Percentiles rank a stretch among this genome's conserved stretches.
These are phyloP conservation scores for Elachura formosa DNA, from an alignment of 2,113 vertebrate species.

Conservation along the genomic window DNA sequence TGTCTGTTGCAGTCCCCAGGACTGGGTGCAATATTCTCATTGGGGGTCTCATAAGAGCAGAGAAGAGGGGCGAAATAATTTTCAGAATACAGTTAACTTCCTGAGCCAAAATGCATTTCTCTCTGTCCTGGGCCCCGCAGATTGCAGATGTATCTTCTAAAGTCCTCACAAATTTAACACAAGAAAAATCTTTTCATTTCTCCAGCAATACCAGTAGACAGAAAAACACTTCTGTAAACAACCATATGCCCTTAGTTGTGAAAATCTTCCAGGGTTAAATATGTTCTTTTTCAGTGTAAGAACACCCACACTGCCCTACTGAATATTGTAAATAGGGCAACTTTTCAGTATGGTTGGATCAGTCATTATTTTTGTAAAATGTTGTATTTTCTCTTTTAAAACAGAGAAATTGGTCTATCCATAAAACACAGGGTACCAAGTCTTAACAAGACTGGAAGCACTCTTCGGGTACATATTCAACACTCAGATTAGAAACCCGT, in stretches of 20 bases:
- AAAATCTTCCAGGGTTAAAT: neutral
- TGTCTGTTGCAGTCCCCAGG: neutral
- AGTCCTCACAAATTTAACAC: neutral
- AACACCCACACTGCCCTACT: fast-evolving
- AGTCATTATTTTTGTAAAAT: neutral
- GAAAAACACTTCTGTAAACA: neutral
- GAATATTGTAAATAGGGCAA: neutral
- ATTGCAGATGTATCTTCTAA: neutral
- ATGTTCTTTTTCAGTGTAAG: neutral
- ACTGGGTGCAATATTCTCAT: neutral
- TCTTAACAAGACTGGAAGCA: neutral
- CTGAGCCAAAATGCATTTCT: neutral
- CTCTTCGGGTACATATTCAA: neutral
- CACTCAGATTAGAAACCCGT: neutral
- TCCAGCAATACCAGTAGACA: neutral
- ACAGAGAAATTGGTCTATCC: neutral
- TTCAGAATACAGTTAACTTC: neutral
- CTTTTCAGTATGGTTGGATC: neutral
- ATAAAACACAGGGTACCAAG: neutral
- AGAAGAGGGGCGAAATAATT: neutral
- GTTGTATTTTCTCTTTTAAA: neutral
- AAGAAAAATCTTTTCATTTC: neutral
- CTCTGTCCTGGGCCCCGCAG: neutral
- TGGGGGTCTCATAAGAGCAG: neutral
- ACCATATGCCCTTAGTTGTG: too few species aligned